Base-by-base conservation (phyloP, 2,888 invertebrate species). In the Vanessa cardui region DNA sequence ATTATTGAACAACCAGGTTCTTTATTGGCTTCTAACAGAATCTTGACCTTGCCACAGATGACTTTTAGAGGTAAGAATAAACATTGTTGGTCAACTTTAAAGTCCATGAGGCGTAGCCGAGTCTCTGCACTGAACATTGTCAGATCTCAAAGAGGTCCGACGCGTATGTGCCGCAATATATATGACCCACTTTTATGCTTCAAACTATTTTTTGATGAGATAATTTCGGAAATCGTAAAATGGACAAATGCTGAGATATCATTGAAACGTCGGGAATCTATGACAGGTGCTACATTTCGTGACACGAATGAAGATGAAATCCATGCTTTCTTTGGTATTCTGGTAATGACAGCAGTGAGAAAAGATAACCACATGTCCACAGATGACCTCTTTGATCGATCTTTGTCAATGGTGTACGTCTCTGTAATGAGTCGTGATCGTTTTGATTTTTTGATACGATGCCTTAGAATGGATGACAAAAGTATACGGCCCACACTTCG, bases 131-230 rank as follows among this genome's bases (percentile, higher is more conserved):
- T 26, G 12, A 60, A 60, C 21, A 60, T 60, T 47, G 60, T 47
- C 21, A n/a, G 26, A 47, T n/a, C 46, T 20, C 26, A 45, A 46
- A 60, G 60, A 47, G 60, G 60, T 44, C 49, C 72, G 20, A 66
- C 52, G 49, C 64, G 66, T 31, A 56, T 72, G 63, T 73, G 71
- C 66, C 61, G 68, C 59, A 64, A 61, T 64, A 31, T 68, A 49
- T 73, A 63, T 71, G 46, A 16, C 31, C 60, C 59, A 20, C 8
- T 21, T n/a, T 47, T 47, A n/a, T 47, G 47, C n/a, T 47, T 47
- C 47, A 47, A 47, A 26, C 26, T 47, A 47, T 47, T 52, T 20
- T 56, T 46, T 56, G 63, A 26, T 26, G 26, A 26, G 26, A 26
- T 26, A 26, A 26, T 26, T 26, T 26, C 26, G 26, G 26, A 26